A percentile compares a stretch with the other conserved stretches of the same genome.
Evolutionary conservation across 2,113 vertebrate species (phyloP).

Genomic region (Gallinago media): DNA sequence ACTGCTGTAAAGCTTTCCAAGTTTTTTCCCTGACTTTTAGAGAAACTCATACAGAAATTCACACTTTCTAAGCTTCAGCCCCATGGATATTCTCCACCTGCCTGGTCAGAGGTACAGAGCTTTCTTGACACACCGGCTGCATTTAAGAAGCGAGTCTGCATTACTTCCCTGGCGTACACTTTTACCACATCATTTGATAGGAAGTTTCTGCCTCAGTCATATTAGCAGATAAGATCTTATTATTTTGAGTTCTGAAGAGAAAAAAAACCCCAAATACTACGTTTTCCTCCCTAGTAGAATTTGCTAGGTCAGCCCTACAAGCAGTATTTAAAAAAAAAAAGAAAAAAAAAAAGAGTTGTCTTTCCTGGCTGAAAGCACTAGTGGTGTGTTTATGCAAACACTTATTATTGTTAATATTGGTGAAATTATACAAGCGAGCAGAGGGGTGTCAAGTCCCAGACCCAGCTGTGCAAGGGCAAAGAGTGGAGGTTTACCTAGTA

Average conservation of each 20-base stretch:
- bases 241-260: conserved; percentile 11
- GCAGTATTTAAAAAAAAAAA: neutral
- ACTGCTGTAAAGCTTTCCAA: conserved; percentile 63
- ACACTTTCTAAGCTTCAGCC: conserved; percentile 49
- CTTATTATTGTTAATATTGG: conserved; percentile 37
- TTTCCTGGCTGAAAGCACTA: neutral
- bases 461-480: conserved; percentile 2
- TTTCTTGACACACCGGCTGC: neutral
- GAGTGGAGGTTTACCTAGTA: neutral
- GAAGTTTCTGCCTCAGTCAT: neutral
- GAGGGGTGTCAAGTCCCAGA: conserved; percentile 18
- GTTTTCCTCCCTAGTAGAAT: neutral
- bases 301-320: neutral
- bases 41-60: conserved; percentile 57
- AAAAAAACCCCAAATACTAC: neutral
- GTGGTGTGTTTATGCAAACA: conserved; percentile 41
- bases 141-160: neutral
- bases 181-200: neutral
- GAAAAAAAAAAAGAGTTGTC: neutral
- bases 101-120: neutral
- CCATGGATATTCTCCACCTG: conserved; percentile 18
- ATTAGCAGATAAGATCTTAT: conserved; percentile 29
- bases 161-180: neutral
- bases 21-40: conserved; percentile 22
- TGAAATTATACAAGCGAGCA: conserved; percentile 40